Percentiles rank a stretch among this genome's conserved stretches.
phyloP scores from a whole-genome alignment of 2,113 vertebrate species.

The Calyptomena viridis region DNA sequence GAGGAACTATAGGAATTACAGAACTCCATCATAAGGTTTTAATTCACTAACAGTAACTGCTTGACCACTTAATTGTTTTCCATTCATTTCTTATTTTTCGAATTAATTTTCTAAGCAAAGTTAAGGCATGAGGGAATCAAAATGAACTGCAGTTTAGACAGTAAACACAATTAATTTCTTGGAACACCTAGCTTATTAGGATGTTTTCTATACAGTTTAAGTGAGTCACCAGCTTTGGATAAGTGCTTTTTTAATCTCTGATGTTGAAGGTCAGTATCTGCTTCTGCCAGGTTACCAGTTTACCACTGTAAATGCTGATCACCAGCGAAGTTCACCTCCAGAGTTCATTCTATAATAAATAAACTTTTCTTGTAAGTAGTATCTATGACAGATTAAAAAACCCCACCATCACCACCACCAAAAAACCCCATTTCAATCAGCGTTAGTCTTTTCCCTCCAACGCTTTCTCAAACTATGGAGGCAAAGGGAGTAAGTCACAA shows the following conservation, averaged over 20 bases:
- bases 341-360: neutral
- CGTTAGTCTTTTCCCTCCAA: neutral
- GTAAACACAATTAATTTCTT: neutral
- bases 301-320: neutral
- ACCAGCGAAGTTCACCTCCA: neutral
- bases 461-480: neutral
- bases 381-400: neutral
- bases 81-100: neutral
- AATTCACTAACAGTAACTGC: neutral
- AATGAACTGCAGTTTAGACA: neutral
- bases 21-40: neutral
- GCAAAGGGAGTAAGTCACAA: neutral
- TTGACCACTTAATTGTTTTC: neutral
- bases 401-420: neutral
- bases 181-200: neutral
- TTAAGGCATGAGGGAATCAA: neutral
- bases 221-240: neutral
- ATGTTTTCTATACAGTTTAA: neutral
- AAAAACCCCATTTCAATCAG: neutral
- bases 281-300: neutral
- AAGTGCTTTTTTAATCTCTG: neutral
- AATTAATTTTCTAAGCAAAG: neutral
- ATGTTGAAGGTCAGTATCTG: neutral
- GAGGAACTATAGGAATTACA: neutral
- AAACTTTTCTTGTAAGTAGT: neutral